Percentiles rank a stretch among this genome's conserved stretches.
Evolutionary conservation across 2,113 vertebrate species (phyloP).

Genomic region (Limanda limanda): DNA sequence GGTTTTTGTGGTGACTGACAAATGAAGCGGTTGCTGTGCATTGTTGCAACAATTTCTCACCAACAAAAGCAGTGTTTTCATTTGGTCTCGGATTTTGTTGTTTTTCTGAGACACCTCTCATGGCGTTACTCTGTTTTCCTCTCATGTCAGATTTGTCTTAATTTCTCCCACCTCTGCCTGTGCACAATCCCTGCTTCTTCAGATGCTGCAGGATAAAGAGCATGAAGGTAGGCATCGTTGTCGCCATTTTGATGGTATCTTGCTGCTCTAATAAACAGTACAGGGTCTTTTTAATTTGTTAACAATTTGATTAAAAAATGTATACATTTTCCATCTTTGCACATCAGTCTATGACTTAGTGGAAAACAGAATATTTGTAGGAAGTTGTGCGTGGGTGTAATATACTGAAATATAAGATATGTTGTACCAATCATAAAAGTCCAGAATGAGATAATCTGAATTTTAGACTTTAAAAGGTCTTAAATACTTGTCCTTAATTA

Average conservation of each 20-base stretch:
- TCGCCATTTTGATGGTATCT: neutral
- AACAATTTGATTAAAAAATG: neutral
- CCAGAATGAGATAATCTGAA: too few species aligned
- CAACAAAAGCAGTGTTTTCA: neutral
- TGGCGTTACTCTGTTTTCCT: neutral
- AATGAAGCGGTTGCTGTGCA: neutral
- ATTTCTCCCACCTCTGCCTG: neutral
- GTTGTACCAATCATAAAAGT: too few species aligned
- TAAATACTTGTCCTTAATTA: too few species aligned
- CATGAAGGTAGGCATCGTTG: neutral
- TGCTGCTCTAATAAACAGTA: neutral
- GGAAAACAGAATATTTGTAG: neutral
- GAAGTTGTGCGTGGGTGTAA: too few species aligned
- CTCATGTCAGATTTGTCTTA: neutral
- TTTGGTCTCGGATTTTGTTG: neutral
- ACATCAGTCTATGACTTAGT: neutral
- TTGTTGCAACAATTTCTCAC: neutral
- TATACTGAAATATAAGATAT: too few species aligned
- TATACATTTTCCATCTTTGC: neutral
- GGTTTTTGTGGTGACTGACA: slow-evolving; percentile 1
- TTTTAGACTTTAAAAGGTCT: too few species aligned
- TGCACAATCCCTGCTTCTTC: neutral
- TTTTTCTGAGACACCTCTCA: neutral
- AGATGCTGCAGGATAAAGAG: neutral
- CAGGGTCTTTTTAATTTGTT: too few species aligned